phyloP scores from a whole-genome alignment of 2,113 vertebrate genomes.

The Eurypyga helias region DNA sequence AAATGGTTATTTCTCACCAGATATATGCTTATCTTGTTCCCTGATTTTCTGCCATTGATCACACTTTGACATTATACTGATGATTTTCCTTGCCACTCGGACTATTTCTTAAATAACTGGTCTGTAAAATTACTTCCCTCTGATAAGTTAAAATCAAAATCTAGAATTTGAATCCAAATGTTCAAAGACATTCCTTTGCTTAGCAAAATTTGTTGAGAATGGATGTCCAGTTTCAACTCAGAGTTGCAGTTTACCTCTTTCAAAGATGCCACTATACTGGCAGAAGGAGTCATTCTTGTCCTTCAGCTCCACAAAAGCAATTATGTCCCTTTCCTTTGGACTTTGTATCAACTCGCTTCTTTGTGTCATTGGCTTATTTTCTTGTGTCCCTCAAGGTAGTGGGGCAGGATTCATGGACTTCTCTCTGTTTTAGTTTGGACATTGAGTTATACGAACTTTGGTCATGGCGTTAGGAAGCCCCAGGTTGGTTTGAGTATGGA shows the following conservation, averaged over 20 bases:
- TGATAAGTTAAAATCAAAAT: neutral
- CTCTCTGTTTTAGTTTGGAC: neutral
- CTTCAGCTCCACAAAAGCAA: neutral
- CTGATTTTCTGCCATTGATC: neutral
- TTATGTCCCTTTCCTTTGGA: neutral
- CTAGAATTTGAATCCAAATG: neutral
- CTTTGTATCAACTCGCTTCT: neutral
- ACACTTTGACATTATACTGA: neutral
- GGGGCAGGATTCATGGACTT: neutral
- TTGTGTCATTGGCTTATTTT: neutral
- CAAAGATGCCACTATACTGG: neutral
- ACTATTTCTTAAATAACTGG: neutral
- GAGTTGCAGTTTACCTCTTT: neutral
- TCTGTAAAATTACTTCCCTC: neutral
- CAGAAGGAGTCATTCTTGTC: neutral
- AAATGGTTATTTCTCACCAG: neutral
- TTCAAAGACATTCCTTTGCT: neutral
- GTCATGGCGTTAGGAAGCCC: neutral
- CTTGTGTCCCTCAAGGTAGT: neutral
- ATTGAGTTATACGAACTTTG: rapidly evolving
- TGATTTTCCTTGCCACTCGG: neutral
- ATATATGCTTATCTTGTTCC: neutral
- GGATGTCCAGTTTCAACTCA: neutral
- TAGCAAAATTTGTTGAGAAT: neutral
- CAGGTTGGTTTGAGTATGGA: neutral